Evolutionary conservation across 2,888 invertebrate genomes (phyloP), one percentile per base, ranked within the genome.

Genomic region (Icerya purchasi): DNA sequence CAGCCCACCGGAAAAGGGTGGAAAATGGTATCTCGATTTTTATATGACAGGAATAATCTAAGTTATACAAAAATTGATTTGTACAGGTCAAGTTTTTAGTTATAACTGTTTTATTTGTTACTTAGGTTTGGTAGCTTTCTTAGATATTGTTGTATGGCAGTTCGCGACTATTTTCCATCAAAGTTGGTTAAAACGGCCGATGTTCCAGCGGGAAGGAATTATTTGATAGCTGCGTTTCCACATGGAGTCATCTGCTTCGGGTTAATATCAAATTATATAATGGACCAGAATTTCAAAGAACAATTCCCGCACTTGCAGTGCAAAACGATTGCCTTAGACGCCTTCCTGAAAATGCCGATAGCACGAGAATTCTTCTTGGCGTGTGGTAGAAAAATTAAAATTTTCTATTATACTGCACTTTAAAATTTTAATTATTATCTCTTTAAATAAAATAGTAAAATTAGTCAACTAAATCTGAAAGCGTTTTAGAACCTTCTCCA

Each of bases 241-340:
- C 96, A 96, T 72, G 96, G 96, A 1, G 76, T 91, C 1, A 75
- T 94, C 20, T 83, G 86, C 54, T 78, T 82, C 24, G 91, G 93
- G 0, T 79, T 82, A 1, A 84, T 87, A 65, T 78, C 79, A 0
- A 82, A 84, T 52, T 91, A 94, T 72, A 82, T 79, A 0, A 83
- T 86, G 0, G 84, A 83, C 56, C 69, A 76, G 1, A 72, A 69
- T 70, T 75, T 77, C 65, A 68, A 70, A 52, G 70, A 75, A 62
- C 63, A 77, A 0, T 84, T 80, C 65, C 83, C 83, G 0, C 80
- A 81, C 2, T 70, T 84, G 67, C 75, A 74, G 0, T 72, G 78
- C 1, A 75, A 77, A 61, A 68, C 79, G 59, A 75, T 82, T 20
- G 84, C 87, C 0, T 73, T 92, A 2, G 77, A 81, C 60, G 81